Evolutionary conservation across 2,113 vertebrate species (phyloP).

Genomic region (Rana temporaria): DNA sequence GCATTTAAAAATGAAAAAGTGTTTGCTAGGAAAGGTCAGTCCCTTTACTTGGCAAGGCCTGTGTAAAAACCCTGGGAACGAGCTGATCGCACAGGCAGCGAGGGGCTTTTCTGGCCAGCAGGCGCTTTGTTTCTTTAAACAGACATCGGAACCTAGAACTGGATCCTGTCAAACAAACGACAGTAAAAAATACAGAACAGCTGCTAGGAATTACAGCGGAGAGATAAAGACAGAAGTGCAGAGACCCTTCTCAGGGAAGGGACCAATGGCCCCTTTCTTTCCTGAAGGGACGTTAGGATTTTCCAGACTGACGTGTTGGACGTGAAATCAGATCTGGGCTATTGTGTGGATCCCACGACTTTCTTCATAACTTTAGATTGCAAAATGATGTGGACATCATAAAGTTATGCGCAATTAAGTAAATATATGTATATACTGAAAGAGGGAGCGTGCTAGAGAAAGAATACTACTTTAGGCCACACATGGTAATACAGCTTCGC

Average conservation of each 20-base stretch:
- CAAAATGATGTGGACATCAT: too few species aligned
- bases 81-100: conserved; percentile 85
- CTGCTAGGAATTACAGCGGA: conserved; percentile 84
- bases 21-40: conserved; percentile 91
- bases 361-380: not conserved
- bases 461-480: too few species aligned
- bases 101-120: conserved; percentile 85
- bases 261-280: conserved; percentile 81
- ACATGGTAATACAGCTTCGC: too few species aligned
- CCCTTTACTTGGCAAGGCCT: conserved; percentile 87
- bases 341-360: conserved; percentile 65
- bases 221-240: conserved; percentile 85
- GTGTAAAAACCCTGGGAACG: conserved; percentile 90
- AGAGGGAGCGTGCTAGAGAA: too few species aligned
- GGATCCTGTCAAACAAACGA: conserved; percentile 91
- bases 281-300: conserved; percentile 74
- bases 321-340: conserved; percentile 77
- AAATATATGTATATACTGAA: too few species aligned
- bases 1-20: conserved; percentile 90
- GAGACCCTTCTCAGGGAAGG: conserved; percentile 79
- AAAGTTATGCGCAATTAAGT: too few species aligned
- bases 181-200: conserved; percentile 86
- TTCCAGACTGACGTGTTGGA: conserved; percentile 78
- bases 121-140: conserved; percentile 89
- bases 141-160: conserved; percentile 91